phyloP scores from a whole-genome alignment of 1,140 invertebrate genomes.

The Heliothis virescens region DNA sequence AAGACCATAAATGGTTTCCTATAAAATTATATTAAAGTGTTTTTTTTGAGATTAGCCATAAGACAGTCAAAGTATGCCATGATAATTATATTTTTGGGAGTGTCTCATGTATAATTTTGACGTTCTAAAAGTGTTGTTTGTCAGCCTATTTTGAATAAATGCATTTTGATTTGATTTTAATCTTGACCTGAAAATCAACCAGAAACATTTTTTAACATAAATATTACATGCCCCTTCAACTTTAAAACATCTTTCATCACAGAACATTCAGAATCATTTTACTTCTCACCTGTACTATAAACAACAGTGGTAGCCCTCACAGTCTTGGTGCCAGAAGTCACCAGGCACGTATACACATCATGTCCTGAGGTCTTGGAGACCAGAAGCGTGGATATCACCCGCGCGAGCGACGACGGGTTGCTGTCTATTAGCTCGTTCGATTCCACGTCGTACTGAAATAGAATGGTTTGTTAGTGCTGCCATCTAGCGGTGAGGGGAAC shows the following conservation, averaged over 20 bases:
- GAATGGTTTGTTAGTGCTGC: background rate
- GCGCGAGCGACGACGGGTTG: constrained; percentile 86
- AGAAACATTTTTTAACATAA: too few species aligned
- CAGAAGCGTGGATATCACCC: constrained; percentile 88
- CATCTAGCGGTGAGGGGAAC: constrained; percentile 23
- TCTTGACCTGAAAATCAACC: too few species aligned
- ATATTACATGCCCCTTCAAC: too few species aligned
- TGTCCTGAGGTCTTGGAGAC: constrained; percentile 51
- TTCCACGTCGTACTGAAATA: constrained; percentile 78
- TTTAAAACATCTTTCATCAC: background rate
- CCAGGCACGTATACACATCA: constrained; percentile 91
- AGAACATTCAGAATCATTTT: background rate
- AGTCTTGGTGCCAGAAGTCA: constrained; percentile 87
- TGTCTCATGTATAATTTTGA: too few species aligned
- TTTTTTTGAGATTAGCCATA: too few species aligned
- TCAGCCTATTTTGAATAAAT: too few species aligned
- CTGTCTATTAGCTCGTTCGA: constrained; percentile 86
- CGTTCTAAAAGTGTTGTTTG: too few species aligned
- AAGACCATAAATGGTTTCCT: too few species aligned
- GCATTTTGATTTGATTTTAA: too few species aligned
- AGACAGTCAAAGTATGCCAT: too few species aligned
- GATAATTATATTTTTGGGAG: too few species aligned
- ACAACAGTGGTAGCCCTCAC: constrained; percentile 85
- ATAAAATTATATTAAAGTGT: too few species aligned
- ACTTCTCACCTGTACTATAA: constrained; percentile 72